phyloP scores from a whole-genome alignment of 2,888 invertebrate genomes.

The Esperia sulphurella region DNA sequence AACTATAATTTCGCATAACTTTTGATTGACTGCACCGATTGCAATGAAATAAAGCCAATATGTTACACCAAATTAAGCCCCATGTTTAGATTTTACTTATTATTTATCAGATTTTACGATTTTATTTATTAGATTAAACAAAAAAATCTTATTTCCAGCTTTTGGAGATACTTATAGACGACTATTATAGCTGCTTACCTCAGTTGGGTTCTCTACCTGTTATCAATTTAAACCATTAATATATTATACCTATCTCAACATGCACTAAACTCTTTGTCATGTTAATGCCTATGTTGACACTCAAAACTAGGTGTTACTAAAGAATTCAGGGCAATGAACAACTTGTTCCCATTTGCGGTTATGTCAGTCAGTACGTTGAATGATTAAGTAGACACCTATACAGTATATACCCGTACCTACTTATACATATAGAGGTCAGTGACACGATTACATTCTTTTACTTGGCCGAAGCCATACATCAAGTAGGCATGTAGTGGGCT shows the following conservation, averaged over 20 bases:
- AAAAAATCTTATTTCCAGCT: too few relatives aligned
- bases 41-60: too few relatives aligned
- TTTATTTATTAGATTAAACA: too few relatives aligned
- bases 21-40: too few relatives aligned
- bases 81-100: too few relatives aligned
- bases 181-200: too few relatives aligned
- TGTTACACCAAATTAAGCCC: too few relatives aligned
- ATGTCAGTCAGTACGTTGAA: conserved; percentile 21
- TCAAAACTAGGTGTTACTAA: conserved; percentile 21
- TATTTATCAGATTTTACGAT: too few relatives aligned
- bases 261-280: not conserved
- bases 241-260: not conserved
- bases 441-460: conserved; percentile 15
- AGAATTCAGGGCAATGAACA: conserved; percentile 43
- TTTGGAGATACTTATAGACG: too few relatives aligned
- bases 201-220: too few relatives aligned
- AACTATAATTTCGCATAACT: too few relatives aligned
- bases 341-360: conserved; percentile 29
- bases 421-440: conserved; percentile 27
- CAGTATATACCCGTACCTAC: not conserved
- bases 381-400: conserved; percentile 6
- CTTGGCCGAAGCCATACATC: conserved; percentile 23
- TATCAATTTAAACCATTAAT: too few relatives aligned
- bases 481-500: conserved; percentile 16
- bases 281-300: conserved; percentile 3